Evolutionary conservation across 1,140 invertebrate species (phyloP).

Genomic region (Brachionus calyciflorus): DNA sequence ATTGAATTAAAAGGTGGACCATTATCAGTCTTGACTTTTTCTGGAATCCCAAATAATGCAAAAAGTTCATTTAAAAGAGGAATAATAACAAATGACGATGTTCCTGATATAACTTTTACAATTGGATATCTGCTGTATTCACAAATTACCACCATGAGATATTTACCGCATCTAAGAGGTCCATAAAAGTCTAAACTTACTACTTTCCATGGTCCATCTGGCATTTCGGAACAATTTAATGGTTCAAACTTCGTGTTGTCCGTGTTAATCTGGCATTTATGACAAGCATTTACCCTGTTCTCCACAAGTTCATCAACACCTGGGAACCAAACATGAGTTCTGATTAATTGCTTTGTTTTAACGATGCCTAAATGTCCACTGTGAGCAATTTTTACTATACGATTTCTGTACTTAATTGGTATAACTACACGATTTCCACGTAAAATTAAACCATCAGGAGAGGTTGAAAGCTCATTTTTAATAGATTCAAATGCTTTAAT

Average conservation of each 20-base stretch:
- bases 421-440: background rate
- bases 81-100: background rate
- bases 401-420: background rate
- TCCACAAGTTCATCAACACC: slow-evolving; percentile 53
- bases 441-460: background rate
- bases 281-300: slow-evolving; percentile 50
- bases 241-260: background rate
- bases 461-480: background rate
- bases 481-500: background rate
- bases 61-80: background rate
- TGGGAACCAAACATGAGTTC: slow-evolving; percentile 57
- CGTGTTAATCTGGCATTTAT: slow-evolving; percentile 40
- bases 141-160: background rate
- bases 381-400: slow-evolving; percentile 48
- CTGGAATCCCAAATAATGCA: background rate
- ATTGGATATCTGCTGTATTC: background rate
- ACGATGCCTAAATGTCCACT: slow-evolving; percentile 52
- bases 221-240: background rate
- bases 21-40: background rate
- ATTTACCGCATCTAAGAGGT: background rate
- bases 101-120: background rate
- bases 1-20: no score
- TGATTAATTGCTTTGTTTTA: slow-evolving; percentile 51
- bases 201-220: background rate
- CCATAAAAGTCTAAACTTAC: background rate